Conservation (phyloP, 2,797 vertebrate species). For the Phaenicophaeus curvirostris region DNA sequence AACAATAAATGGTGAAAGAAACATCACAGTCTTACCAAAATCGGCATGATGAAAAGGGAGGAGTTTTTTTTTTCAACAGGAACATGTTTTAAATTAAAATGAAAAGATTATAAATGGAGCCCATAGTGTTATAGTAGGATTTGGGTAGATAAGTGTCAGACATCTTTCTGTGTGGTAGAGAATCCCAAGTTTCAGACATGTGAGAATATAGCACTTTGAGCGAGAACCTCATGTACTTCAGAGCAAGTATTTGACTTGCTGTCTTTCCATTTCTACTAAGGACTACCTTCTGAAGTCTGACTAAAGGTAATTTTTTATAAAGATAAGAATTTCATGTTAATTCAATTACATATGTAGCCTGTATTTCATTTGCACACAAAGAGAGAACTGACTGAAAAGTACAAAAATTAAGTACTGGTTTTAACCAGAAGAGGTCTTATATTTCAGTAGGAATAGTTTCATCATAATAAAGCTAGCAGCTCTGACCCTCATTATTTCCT, state of each 20-base stretch:
- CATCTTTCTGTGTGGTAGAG: background rate
- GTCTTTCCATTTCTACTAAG: background rate
- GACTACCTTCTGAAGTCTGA: background rate
- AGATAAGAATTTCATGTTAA: background rate
- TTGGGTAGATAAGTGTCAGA: background rate
- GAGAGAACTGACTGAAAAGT: background rate
- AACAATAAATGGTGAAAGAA: background rate
- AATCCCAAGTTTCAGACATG: background rate
- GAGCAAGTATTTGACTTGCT: background rate
- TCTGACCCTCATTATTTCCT: background rate
- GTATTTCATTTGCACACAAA: background rate
- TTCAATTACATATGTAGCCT: background rate
- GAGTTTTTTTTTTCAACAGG: background rate
- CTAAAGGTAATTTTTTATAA: background rate
- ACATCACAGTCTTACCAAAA: background rate
- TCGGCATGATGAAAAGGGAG: background rate
- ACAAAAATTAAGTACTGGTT: background rate
- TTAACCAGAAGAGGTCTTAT: background rate
- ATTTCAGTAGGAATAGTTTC: background rate
- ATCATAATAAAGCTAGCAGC: background rate
- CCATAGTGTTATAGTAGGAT: background rate
- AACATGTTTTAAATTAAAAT: slow-evolving; percentile 15
- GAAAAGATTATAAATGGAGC: background rate
- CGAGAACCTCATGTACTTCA: background rate
- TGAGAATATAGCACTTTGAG: background rate